phyloP scores from a whole-genome alignment of 2,797 vertebrate species.

The Philypnodon macrostomus region DNA sequence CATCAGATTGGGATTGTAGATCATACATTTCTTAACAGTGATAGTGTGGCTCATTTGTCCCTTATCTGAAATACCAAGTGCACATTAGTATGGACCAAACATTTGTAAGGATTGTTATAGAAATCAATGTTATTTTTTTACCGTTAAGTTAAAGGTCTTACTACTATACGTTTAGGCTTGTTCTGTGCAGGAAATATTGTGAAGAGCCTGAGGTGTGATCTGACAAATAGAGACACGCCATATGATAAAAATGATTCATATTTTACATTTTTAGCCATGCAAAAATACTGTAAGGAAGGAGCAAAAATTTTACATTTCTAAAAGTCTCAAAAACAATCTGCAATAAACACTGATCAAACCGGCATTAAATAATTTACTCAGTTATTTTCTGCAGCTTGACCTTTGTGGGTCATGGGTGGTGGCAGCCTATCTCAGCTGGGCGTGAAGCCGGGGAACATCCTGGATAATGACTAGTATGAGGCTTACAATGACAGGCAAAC shows the following conservation, averaged over 20 bases:
- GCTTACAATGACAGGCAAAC: not conserved
- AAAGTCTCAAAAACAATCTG: too few relatives aligned
- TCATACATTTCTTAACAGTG: too few relatives aligned
- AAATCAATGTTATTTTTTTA: not conserved
- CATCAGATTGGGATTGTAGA: too few relatives aligned
- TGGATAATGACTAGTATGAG: constrained; percentile 1
- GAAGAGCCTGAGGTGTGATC: not conserved
- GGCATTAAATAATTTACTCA: too few relatives aligned
- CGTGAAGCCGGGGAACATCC: too few relatives aligned
- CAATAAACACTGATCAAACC: too few relatives aligned
- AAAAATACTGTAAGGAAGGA: not conserved
- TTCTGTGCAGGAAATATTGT: not conserved
- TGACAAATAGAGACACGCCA: not conserved
- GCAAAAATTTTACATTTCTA: too few relatives aligned
- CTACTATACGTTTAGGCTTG: not conserved
- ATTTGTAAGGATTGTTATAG: too few relatives aligned
- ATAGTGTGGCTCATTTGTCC: too few relatives aligned
- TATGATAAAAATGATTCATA: not conserved
- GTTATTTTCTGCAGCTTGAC: not conserved
- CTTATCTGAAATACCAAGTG: too few relatives aligned
- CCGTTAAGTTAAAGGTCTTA: not conserved
- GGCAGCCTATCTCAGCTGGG: too few relatives aligned
- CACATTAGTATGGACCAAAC: too few relatives aligned
- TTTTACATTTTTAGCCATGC: not conserved
- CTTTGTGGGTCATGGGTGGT: not conserved